A percentile compares a stretch with the other conserved stretches of the same genome.
These are phyloP conservation scores for Rhegmatorhina hoffmannsi DNA, from an alignment of 2,113 vertebrate genomes.

Conservation along the genomic window DNA sequence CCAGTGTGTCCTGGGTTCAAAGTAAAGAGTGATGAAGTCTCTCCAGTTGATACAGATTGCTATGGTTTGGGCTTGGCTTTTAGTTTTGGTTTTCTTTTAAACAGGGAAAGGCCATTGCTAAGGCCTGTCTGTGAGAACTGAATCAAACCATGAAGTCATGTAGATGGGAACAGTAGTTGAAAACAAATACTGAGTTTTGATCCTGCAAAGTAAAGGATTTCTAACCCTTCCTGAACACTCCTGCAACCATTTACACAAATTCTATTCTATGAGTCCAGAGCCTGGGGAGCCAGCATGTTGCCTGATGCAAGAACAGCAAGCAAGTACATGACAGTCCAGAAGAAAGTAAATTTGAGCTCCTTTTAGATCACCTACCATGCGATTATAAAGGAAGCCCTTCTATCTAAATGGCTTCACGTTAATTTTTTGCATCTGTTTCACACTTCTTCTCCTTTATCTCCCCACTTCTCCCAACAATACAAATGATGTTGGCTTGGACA, in stretches of 20 bases:
- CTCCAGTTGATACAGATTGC: background rate
- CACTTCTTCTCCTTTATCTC: background rate
- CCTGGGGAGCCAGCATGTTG: background rate
- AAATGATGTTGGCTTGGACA: conserved; percentile 59
- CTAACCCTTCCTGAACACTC: background rate
- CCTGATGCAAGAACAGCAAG: background rate
- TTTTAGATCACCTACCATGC: background rate
- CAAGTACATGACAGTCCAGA: background rate
- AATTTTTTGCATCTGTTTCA: conserved; percentile 53
- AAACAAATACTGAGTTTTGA: background rate
- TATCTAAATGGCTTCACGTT: conserved; percentile 25
- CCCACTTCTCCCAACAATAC: conserved; percentile 35
- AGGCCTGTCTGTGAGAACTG: background rate
- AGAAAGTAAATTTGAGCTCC: conserved; percentile 6
- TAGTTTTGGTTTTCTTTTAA: background rate
- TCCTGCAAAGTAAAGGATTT: background rate
- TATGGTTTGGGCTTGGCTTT: background rate
- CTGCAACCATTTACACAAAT: background rate
- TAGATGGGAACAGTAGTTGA: background rate
- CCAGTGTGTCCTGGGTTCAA: background rate
- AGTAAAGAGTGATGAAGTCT: background rate
- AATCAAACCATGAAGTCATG: background rate
- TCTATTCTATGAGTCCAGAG: background rate
- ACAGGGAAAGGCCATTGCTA: background rate
- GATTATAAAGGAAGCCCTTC: background rate